These are phyloP conservation scores for Lagria hirta DNA, from an alignment of 2,888 invertebrate species.

Conservation along the genomic window DNA sequence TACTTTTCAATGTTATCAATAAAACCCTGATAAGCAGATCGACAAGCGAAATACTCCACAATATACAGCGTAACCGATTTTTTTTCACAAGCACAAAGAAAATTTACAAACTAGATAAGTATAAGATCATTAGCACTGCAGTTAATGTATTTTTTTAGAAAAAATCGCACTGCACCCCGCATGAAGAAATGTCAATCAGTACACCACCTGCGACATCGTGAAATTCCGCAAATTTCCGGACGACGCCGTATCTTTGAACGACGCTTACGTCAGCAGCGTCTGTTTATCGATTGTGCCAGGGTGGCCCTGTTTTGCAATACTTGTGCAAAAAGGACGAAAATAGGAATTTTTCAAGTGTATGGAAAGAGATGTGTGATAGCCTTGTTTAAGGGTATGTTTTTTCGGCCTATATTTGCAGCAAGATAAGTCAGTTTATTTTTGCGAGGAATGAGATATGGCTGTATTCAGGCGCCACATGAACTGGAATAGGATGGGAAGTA, in stretches of 20 bases:
- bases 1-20: too few relatives aligned
- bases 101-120: too few relatives aligned
- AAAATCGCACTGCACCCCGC: constrained; percentile 46
- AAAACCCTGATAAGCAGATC: too few relatives aligned
- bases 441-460: constrained; percentile 49
- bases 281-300: constrained; percentile 53
- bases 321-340: constrained; percentile 32
- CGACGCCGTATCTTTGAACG: constrained; percentile 48
- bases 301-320: constrained; percentile 39
- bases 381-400: constrained; percentile 50
- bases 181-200: constrained; percentile 55
- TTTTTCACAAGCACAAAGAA: too few relatives aligned
- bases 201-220: constrained; percentile 54
- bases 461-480: constrained; percentile 48
- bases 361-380: constrained; percentile 40
- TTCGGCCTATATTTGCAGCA: constrained; percentile 47
- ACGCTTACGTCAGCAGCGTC: constrained; percentile 54
- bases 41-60: too few relatives aligned
- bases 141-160: constrained; percentile 29
- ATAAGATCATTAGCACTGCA: constrained; percentile 1
- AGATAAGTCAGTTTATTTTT: constrained; percentile 53
- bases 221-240: constrained; percentile 47
- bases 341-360: constrained; percentile 18
- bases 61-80: too few relatives aligned
- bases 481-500: constrained; percentile 29